phyloP scores from a whole-genome alignment of 2,888 invertebrate genomes.

The Drosophila anomalipes region DNA sequence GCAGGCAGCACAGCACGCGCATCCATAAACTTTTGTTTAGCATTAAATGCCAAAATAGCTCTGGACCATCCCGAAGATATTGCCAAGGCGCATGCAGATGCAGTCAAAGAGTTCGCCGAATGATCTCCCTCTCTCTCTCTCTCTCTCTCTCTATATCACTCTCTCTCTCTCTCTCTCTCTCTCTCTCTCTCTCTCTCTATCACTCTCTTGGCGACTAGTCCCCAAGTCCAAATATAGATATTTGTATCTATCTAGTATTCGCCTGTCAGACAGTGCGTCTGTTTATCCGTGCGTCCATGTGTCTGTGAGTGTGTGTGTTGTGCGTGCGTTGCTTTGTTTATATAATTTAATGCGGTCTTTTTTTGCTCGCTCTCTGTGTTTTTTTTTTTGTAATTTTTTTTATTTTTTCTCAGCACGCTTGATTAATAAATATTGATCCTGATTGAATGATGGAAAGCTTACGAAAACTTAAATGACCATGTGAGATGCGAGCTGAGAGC shows the following conservation, averaged over 20 bases:
- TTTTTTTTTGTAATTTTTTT: slow-evolving; percentile 1
- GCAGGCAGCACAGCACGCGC: slow-evolving; percentile 60
- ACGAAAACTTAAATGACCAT: slow-evolving; percentile 57
- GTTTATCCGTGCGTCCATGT: slow-evolving; percentile 51
- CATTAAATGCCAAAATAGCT: slow-evolving; percentile 55
- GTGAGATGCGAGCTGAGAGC: slow-evolving; percentile 13
- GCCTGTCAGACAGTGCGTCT: slow-evolving; percentile 65
- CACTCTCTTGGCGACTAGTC: not conserved
- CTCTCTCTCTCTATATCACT: not conserved
- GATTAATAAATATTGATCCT: slow-evolving; percentile 82
- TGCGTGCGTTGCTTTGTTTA: slow-evolving; percentile 47
- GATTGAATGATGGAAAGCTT: slow-evolving; percentile 82
- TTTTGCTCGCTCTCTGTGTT: slow-evolving; percentile 26
- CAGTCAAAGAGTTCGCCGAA: slow-evolving; percentile 3
- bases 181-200: not conserved
- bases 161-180: not conserved
- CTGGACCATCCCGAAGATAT: slow-evolving; percentile 10
- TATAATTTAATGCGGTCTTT: slow-evolving; percentile 34
- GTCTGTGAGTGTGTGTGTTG: slow-evolving; percentile 40
- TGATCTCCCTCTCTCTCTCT: not conserved
- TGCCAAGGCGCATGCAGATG: slow-evolving; percentile 26
- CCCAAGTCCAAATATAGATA: slow-evolving; percentile 4
- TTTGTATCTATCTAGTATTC: slow-evolving; percentile 7
- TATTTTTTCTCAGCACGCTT: slow-evolving; percentile 49
- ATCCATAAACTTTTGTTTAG: slow-evolving; percentile 67